Conservation (phyloP, 1,140 invertebrate genomes). For the Anoplolepis gracilipes region DNA sequence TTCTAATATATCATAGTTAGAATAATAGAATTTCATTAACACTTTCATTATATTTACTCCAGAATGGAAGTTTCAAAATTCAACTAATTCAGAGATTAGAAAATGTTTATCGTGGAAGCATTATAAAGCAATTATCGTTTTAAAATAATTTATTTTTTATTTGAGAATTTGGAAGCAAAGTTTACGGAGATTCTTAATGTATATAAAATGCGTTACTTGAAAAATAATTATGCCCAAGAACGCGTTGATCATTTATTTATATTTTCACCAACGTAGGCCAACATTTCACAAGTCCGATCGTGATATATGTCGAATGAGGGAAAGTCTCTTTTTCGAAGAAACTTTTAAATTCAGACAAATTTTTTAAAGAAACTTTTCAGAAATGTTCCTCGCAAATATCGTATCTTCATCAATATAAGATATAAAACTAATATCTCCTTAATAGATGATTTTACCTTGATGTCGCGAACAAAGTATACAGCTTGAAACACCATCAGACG, state of each 20-base stretch:
- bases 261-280: not conserved
- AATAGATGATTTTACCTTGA: not conserved
- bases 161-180: not conserved
- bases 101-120: conserved; percentile 18
- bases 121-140: not conserved
- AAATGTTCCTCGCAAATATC: not conserved
- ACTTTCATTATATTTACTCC: conserved; percentile 6
- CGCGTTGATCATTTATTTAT: not conserved
- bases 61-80: not conserved
- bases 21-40: not conserved
- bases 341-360: not conserved
- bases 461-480: conserved; percentile 7
- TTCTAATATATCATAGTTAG: not conserved
- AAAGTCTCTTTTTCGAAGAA: not conserved
- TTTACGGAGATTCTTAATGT: not conserved
- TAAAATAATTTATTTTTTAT: too few relatives aligned
- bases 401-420: not conserved
- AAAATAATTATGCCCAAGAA: conserved; percentile 1
- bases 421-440: not conserved
- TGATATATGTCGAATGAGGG: not conserved
- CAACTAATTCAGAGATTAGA: not conserved
- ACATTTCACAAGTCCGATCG: not conserved
- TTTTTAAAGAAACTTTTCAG: not conserved
- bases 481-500: not conserved
- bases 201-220: not conserved